Base-by-base conservation (phyloP, 1,140 invertebrate genomes). In the Anoplolepis gracilipes region DNA sequence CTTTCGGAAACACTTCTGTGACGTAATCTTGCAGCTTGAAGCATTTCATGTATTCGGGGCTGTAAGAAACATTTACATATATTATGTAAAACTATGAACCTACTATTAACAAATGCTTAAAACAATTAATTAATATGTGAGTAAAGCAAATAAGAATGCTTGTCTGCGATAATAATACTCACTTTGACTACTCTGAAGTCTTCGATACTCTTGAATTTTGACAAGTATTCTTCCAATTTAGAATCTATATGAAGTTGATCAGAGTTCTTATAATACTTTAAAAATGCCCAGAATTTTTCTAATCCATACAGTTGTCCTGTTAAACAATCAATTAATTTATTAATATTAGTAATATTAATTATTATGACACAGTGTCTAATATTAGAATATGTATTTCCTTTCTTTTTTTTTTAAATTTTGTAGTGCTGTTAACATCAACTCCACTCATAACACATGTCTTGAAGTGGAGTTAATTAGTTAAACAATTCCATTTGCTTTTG, bases 211-310 rank as follows among this genome's bases (percentile, higher is more conserved):
- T 99, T 98, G 94, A 98, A 99, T 92, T 98, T 98, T 42, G 96
- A 96, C 57, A 99, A 94, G 93, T 97, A 97, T 65, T 97, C 97
- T 84, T 97, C 96, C 57, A 99, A 95, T 91, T 97, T 97, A 6
- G 97, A 95, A 89, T 98, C 97, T 28, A 99, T 97, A 79, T 97
- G 96, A 33, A 99, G 95, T 77, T 97, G 96, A 36, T 95, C 95
- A 22, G 97, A 96, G 89, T 98, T 96, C 93, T 98, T 98, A 94
- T 98, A 98, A 95, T 98, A 99, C 94, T 99, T 99, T 7, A 99
- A 95, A 96, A 99, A 99, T 59, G 99, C 99, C 98, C 99, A 99
- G 95, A 99, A 99, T 94, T 99, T 99, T 95, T 99, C 99, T 64
- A 99, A 95, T 57, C 99, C 99, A 95, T 99, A 99, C 25, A 99